Percentiles rank a stretch among this genome's conserved stretches.
Evolutionary conservation across 64 coral and sea anemone species (phyloP).

Genomic region (Dendrophyllia cribrosa): DNA sequence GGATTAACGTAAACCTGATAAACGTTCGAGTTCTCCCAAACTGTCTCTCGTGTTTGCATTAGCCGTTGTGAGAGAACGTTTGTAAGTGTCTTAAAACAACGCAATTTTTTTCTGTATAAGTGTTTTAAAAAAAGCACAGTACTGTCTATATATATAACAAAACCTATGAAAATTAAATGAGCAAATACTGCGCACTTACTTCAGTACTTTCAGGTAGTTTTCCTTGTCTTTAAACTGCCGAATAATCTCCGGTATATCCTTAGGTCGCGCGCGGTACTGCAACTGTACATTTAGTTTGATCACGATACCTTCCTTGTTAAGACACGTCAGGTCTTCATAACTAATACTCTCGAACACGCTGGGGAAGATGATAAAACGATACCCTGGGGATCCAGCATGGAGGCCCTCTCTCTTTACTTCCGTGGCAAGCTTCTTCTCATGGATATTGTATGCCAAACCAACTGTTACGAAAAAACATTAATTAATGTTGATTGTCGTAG

Average conservation of each 20-base stretch:
- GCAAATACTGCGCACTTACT: conserved; percentile 22
- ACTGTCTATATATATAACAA: too few species aligned
- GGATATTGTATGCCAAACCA: conserved; percentile 77
- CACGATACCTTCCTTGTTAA: conserved; percentile 88
- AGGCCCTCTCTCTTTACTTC: conserved; percentile 78
- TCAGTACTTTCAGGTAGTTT: conserved; percentile 68
- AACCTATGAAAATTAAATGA: conserved; percentile 8
- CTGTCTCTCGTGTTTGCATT: too few species aligned
- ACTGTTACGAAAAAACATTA: conserved; percentile 26
- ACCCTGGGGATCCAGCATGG: conserved; percentile 76
- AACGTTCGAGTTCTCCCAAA: too few species aligned
- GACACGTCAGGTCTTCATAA: conserved; percentile 63
- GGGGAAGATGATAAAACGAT: conserved; percentile 83
- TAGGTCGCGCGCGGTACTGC: conserved; percentile 76
- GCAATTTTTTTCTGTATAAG: too few species aligned
- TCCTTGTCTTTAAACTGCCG: conserved; percentile 76
- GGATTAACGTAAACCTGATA: too few species aligned
- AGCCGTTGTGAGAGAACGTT: too few species aligned
- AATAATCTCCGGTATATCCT: conserved; percentile 67
- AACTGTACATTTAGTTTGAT: conserved; percentile 77
- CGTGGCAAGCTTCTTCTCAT: conserved; percentile 57
- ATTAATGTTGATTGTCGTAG: background rate
- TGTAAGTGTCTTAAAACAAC: too few species aligned
- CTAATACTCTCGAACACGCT: conserved; percentile 74
- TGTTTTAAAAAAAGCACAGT: too few species aligned